Evolutionary conservation across 2,113 vertebrate species (phyloP), one percentile per base, ranked within the genome.

Genomic region (Ciconia maguari): DNA sequence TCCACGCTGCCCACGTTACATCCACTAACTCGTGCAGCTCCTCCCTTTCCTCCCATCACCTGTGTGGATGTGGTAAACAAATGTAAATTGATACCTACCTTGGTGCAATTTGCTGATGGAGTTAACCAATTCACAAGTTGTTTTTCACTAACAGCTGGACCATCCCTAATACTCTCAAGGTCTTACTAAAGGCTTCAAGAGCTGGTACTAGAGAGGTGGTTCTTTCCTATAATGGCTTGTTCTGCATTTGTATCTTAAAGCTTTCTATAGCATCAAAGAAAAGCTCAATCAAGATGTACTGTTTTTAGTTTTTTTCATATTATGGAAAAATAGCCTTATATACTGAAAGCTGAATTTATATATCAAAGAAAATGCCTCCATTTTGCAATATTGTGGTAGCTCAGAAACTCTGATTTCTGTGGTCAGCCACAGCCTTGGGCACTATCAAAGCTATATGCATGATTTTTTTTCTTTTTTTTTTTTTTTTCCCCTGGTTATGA

Each of bases 21-120:
- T 57, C 21, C 49, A 16, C 26, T 30, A 11, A 44, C 41, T 44
- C 11, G 1, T 44, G 54, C 38, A 64, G 27, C 86, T 91, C 55
- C 89, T 93, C 93, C 91, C 71, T 88, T 44, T 74, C 68, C n/a
- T 96, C 65, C 87, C 65, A 70, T 84, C 95, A 91, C 78, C 95
- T 91, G 66, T 93, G 89, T 95, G 95, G 81, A 82, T 85, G 93
- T 94, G 91, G 75, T 95, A 94, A 94, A 94, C 96, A 93, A 71
- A 80, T 51, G 49, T 32, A 78, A 92, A 65, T 26, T 48, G 62
- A 66, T 84, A 91, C 16, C 83, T 70, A 22, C 57, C 9, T 6
- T 14, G 58, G 30, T 95, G 78, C 83, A 87, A 51, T 84, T 89
- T 84, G 87, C 83, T 85, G 83, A 19, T 91, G 66, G 81, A 70